Evolutionary conservation across 1,140 invertebrate genomes (phyloP).

Genomic region (Cecropterus lyciades): DNA sequence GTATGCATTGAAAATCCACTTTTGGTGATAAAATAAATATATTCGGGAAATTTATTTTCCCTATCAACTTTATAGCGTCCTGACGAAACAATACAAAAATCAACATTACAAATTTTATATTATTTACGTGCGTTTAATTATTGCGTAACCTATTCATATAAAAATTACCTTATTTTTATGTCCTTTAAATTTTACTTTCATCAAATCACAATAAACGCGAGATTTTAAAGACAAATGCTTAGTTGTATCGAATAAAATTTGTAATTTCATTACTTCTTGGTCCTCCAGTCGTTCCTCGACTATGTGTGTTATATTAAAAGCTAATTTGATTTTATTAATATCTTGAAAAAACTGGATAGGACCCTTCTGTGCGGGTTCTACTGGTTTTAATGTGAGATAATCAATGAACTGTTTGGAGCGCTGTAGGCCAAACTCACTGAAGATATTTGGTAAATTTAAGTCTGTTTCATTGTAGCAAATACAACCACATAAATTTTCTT

Average conservation of each 20-base stretch:
- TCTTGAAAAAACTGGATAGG: conserved; percentile 71
- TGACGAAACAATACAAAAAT: conserved; percentile 43
- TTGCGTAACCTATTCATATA: no score
- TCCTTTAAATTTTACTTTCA: conserved; percentile 73
- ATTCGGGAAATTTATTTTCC: conserved; percentile 75
- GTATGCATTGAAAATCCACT: conserved; percentile 71
- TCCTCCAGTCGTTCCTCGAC: conserved; percentile 69
- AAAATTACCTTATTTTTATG: conserved; percentile 70
- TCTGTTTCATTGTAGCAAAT: conserved; percentile 68
- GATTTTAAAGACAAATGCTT: conserved; percentile 69
- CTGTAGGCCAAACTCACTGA: conserved; percentile 48
- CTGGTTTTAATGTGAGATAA: conserved; percentile 64
- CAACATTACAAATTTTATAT: no score
- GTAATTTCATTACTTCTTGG: conserved; percentile 74
- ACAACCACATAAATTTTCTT: conserved; percentile 66
- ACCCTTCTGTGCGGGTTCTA: conserved; percentile 57
- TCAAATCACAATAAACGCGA: conserved; percentile 65
- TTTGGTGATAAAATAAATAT: conserved; percentile 61
- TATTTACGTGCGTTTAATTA: no score
- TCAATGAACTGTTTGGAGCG: conserved; percentile 64
- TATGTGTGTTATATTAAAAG: conserved; percentile 61
- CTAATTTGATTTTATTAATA: conserved; percentile 74
- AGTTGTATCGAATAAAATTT: conserved; percentile 72
- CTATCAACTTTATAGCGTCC: conserved; percentile 71
- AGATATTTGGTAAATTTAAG: conserved; percentile 57